Base-by-base conservation (phyloP, 53 echinoderm and acorn worm genomes). In the Patiria pectinifera region DNA sequence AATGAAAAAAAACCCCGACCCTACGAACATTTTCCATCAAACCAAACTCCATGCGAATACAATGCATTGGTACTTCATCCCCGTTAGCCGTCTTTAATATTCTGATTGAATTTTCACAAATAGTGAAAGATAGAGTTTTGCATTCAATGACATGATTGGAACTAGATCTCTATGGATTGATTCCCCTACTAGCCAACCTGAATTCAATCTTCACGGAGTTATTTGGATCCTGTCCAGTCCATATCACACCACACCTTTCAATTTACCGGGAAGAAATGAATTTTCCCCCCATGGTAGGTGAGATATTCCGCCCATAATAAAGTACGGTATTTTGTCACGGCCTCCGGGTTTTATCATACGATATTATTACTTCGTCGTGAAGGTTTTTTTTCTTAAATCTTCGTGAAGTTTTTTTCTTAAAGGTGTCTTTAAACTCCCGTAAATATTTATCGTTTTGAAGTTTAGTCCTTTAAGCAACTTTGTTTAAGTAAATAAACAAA, bases 161-260 rank as follows among this genome's bases (percentile, higher is more conserved):
- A 45, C 85, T 35, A 44, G 83, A 76, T n/a, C 62, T n/a, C 25
- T 24, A 66, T 14, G 63, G 85, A 85, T 14, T 69, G 66, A 85
- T 85, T 18, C 15, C 66, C 2, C 85, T 4, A 18, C 85, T 66
- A 66, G 3, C 3, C 70, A 45, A 35, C 23, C n/a, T 11, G 87
- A 71, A 78, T 87, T 59, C 78, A 87, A 87, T 87, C 87, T 76
- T 43, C 26, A 59, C 8, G 44, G 16, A 76, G 76, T 24, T 62
- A 87, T 87, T 59, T 53, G 48, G 69, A 15, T 58, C 60, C 77
- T 87, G 87, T 87, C 87, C 76, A 22, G 24, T 72, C 16, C 74
- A 76, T 60, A 87, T 87, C 87, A 87, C 48, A 23, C 87, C 6
- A 48, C 87, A 87, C 87, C 47, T 53, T 59, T 76, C 87, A 87